Conservation (phyloP, 2,797 vertebrate genomes). For the Pipistrellus kuhlii region DNA sequence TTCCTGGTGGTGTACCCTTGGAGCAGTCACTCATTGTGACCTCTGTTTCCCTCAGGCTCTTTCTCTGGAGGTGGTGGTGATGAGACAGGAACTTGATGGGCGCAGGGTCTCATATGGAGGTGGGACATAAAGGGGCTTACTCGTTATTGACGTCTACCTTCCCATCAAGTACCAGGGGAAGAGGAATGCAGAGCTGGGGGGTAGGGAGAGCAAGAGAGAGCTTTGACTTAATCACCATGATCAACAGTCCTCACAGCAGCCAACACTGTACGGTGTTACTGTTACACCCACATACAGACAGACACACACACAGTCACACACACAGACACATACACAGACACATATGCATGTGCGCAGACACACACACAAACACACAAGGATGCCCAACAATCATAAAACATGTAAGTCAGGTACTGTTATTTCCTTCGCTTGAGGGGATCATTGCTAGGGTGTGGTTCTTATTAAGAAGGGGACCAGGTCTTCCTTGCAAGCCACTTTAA, state of each 20-base stretch:
- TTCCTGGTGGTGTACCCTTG: neutral
- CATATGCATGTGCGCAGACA: fast-evolving
- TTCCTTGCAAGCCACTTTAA: slow-evolving; percentile 11
- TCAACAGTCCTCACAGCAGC: neutral
- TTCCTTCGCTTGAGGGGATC: neutral
- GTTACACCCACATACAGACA: fast-evolving
- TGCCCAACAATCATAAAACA: neutral
- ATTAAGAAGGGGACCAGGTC: slow-evolving; percentile 19
- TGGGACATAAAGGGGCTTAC: neutral
- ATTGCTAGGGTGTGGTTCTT: neutral
- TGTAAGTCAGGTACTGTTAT: neutral
- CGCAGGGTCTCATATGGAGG: neutral
- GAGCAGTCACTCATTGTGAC: neutral
- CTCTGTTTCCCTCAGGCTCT: neutral
- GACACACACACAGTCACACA: neutral
- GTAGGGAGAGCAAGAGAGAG: neutral
- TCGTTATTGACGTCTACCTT: neutral
- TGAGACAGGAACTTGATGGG: neutral
- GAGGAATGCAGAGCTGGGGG: neutral
- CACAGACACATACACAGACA: neutral
- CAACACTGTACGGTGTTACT: neutral
- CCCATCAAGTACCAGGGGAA: neutral
- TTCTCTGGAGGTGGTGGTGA: neutral
- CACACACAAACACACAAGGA: too few relatives aligned
- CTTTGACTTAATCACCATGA: neutral